A percentile compares a stretch with the other conserved stretches of the same genome.
Evolutionary conservation across 2,888 invertebrate species (phyloP).

Genomic region (Coelopa pilipes): DNA sequence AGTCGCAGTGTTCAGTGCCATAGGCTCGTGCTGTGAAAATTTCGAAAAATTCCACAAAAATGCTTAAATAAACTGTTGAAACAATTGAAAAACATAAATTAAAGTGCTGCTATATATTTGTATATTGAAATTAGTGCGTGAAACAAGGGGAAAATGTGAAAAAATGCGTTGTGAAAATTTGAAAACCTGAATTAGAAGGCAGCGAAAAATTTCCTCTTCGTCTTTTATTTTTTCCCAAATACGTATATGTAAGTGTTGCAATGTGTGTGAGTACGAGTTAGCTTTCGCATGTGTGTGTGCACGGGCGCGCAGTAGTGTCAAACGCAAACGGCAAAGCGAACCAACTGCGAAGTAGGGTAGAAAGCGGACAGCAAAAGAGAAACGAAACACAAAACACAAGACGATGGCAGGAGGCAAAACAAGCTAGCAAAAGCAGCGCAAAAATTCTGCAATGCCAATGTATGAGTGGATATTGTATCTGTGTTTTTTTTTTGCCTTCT

Average conservation of each 20-base stretch:
- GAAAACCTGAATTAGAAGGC: conserved; percentile 55
- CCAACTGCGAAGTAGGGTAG: conserved; percentile 30
- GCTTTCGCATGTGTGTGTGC: conserved; percentile 35
- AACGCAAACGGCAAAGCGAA: conserved; percentile 13
- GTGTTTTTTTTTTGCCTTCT: background rate
- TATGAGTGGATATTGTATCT: conserved; percentile 9
- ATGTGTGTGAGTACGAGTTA: conserved; percentile 33
- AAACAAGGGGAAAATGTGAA: conserved; percentile 35
- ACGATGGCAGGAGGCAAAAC: conserved; percentile 20
- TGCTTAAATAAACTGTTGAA: conserved; percentile 50
- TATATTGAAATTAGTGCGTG: conserved; percentile 36
- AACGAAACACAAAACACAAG: conserved; percentile 6
- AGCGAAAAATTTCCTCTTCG: conserved; percentile 53
- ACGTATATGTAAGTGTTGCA: conserved; percentile 48
- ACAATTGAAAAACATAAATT: conserved; percentile 47
- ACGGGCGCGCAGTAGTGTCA: conserved; percentile 12
- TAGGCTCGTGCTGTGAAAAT: conserved; percentile 45
- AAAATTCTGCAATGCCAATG: conserved; percentile 29
- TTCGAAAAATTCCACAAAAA: conserved; percentile 48
- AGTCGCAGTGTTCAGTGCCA: conserved; percentile 30
- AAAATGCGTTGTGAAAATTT: conserved; percentile 50
- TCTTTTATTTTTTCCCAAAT: conserved; percentile 45
- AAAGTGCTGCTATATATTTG: conserved; percentile 36
- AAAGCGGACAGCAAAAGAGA: conserved; percentile 16
- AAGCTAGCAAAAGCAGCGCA: conserved; percentile 22